phyloP scores from a whole-genome alignment of 2,113 vertebrate genomes.

The Equus quagga region DNA sequence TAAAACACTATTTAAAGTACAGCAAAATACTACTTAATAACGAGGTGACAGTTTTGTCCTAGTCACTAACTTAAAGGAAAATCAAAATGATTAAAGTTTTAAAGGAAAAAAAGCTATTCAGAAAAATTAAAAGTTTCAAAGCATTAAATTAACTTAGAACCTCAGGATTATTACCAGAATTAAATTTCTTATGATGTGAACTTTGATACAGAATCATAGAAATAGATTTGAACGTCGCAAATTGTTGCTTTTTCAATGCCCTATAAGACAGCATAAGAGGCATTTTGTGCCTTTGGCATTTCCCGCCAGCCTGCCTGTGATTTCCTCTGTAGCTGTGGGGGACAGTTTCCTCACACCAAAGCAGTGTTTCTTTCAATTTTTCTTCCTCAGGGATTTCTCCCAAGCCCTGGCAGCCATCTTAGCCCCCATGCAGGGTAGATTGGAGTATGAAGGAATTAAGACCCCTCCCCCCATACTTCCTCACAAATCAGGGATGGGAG shows the following conservation, averaged over 20 bases:
- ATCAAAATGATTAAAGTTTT: constrained; percentile 25
- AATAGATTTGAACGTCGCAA: background rate
- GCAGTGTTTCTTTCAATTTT: background rate
- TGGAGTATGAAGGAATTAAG: background rate
- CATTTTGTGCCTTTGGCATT: background rate
- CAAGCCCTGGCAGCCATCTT: background rate
- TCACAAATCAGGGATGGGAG: background rate
- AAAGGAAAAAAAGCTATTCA: background rate
- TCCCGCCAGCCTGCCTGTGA: too few relatives aligned
- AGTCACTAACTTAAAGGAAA: constrained; percentile 15
- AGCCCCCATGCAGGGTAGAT: background rate
- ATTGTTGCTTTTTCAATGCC: background rate
- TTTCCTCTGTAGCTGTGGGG: background rate
- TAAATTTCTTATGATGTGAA: background rate
- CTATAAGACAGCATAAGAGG: accelerated
- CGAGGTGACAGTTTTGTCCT: background rate
- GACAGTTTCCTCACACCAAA: background rate
- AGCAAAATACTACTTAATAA: constrained; percentile 54
- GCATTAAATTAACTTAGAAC: constrained; percentile 24
- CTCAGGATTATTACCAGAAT: constrained; percentile 25
- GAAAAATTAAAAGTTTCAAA: constrained; percentile 60
- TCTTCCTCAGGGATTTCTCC: background rate
- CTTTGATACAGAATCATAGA: background rate
- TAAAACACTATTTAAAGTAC: constrained; percentile 33
- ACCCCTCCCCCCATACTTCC: background rate